Base-by-base conservation (phyloP, 2,797 vertebrate species). In the Rhodeus uyekii region DNA sequence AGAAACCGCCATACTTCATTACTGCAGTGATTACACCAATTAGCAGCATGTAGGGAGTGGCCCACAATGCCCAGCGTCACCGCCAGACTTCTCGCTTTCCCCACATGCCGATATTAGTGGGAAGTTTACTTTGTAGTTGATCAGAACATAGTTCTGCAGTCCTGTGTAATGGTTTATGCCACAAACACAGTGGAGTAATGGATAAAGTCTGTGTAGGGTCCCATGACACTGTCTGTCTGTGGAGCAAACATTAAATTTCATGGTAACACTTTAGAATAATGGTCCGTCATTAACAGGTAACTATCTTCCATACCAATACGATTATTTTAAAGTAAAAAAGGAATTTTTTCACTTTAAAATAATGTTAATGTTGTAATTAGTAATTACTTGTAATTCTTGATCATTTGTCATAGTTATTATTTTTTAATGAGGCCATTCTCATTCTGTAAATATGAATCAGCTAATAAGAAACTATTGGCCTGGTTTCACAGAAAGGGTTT, bases 1-100 rank as follows among this genome's bases (percentile, higher is more conserved):
- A 86, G 75, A 86, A 83, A 88, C 89, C 88, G 39, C 89, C 39
- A 72, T 75, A 83, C 85, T 88, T 87, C 86, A 88, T 89, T 88
- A 87, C 86, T 85, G 85, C 85, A 78, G 84, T 89, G 87, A 90
- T 89, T 87, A 87, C 86, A 83, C 84, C 87, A 89, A 88, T 89
- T 90, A 87, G 83, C 87, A 88, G 84, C 87, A 85, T 88, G 72
- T 87, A 82, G 85, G 86, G 85, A 87, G 86, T 89, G 87, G 85
- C 86, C 83, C 81, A 82, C 81, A 84, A 84, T 84, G 84, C 84
- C 86, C 79, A 63, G 63, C 68, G n/a, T 68, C 55, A 77, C 76
- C 85, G 29, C 82, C 82, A 84, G 78, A 76, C 80, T 83, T 72
- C 73, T 82, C 24, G 63, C 55, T 82, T 68, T 71, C 65, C 68